These are phyloP conservation scores for Drosophila melanosoma DNA, from an alignment of 2,888 invertebrate genomes.

Conservation along the genomic window DNA sequence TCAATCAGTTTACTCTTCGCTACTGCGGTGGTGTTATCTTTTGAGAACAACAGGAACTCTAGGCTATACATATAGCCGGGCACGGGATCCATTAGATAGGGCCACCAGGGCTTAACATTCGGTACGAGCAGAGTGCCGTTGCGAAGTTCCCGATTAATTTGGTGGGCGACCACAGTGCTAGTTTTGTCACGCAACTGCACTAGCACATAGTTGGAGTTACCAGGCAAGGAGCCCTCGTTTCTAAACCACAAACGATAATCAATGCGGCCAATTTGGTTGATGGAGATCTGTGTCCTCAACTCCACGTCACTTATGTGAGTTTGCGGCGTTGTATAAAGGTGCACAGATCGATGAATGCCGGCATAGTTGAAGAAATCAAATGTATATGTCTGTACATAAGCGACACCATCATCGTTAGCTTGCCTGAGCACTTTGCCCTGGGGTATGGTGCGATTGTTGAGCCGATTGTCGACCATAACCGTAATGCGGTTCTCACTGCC, in stretches of 20 bases:
- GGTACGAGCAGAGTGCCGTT: conserved; percentile 88
- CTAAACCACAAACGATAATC: conserved; percentile 70
- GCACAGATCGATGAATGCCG: conserved; percentile 97
- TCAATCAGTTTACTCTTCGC: conserved; percentile 86
- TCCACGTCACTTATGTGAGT: conserved; percentile 93
- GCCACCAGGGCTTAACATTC: conserved; percentile 96
- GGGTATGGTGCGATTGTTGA: conserved; percentile 93
- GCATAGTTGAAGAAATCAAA: conserved; percentile 99
- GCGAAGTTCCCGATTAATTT: conserved; percentile 85
- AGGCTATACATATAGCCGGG: conserved; percentile 95
- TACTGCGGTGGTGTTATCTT: neutral
- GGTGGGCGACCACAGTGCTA: conserved; percentile 86
- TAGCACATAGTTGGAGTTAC: conserved; percentile 67
- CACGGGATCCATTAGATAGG: conserved; percentile 92
- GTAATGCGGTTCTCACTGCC: conserved; percentile 92
- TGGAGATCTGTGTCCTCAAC: conserved; percentile 89
- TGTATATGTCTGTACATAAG: conserved; percentile 90
- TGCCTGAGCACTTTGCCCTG: conserved; percentile 90
- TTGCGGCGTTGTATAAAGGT: conserved; percentile 93
- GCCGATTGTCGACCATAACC: conserved; percentile 96
- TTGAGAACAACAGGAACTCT: conserved; percentile 85
- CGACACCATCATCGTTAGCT: conserved; percentile 87
- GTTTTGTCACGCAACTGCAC: conserved; percentile 86
- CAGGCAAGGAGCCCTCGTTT: conserved; percentile 11
- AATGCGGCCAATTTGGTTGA: conserved; percentile 86